A percentile compares a stretch with the other conserved stretches of the same genome.
Evolutionary conservation across 2,113 vertebrate species (phyloP).

Genomic region (Henicopernis longicauda): DNA sequence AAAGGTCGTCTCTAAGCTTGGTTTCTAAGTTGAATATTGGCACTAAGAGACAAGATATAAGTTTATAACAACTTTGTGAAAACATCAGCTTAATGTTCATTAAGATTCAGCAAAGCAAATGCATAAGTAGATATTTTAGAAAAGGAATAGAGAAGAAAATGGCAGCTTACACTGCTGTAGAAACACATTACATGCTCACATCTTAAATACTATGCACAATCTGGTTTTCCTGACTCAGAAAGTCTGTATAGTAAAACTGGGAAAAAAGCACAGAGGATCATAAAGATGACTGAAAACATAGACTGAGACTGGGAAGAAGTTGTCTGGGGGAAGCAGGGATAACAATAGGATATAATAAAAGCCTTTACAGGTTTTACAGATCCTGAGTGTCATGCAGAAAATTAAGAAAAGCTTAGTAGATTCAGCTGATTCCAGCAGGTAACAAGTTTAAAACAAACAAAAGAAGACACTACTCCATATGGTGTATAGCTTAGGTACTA

Average conservation of each 20-base stretch:
- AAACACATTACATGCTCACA: neutral
- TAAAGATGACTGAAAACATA: neutral
- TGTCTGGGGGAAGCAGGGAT: neutral
- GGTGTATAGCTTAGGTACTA: neutral
- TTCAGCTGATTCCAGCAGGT: neutral
- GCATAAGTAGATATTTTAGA: neutral
- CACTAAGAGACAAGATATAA: neutral
- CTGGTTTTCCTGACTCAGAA: neutral
- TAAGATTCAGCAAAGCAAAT: neutral
- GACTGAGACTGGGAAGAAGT: neutral
- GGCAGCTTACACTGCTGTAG: neutral
- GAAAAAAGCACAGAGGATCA: neutral
- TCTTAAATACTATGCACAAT: neutral
- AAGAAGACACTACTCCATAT: fast-evolving
- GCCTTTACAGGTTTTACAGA: neutral
- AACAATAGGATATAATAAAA: neutral
- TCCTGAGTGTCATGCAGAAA: neutral
- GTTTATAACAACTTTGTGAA: neutral
- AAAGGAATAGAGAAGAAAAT: neutral
- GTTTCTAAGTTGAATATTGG: neutral
- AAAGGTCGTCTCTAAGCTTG: neutral
- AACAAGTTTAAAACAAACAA: neutral
- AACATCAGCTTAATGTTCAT: neutral
- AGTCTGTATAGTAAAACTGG: neutral
- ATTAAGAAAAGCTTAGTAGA: neutral